Conservation (phyloP, 2,113 vertebrate genomes). For the Nematolebias whitei region DNA sequence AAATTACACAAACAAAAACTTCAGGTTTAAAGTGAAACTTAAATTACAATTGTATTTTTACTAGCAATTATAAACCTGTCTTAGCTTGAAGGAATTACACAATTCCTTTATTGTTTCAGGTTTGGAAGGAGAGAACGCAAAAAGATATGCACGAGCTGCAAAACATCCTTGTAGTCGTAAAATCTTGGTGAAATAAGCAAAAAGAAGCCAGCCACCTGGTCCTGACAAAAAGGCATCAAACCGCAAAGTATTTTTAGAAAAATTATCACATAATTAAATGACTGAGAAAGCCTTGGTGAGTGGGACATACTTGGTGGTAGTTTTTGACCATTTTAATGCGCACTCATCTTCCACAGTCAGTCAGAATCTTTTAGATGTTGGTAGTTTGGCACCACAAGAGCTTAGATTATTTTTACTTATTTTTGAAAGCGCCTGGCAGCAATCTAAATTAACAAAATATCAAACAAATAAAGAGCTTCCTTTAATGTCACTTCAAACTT, state of each 20-base stretch:
- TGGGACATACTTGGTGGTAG: background rate
- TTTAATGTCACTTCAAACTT: too few species aligned
- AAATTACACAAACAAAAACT: constrained; percentile 32
- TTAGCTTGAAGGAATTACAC: constrained; percentile 43
- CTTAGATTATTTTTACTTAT: background rate
- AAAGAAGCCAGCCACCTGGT: constrained; percentile 21
- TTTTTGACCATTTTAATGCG: background rate
- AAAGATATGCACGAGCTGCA: constrained; percentile 46
- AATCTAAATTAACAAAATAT: constrained; percentile 9
- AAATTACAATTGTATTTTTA: constrained; percentile 26
- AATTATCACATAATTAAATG: constrained; percentile 15
- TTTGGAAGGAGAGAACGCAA: constrained; percentile 40
- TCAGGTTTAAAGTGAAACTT: constrained; percentile 25
- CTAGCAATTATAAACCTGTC: constrained; percentile 44
- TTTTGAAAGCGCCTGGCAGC: constrained; percentile 23
- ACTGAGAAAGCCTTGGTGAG: constrained; percentile 7
- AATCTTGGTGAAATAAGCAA: constrained; percentile 50
- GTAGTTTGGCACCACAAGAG: background rate
- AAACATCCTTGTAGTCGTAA: constrained; percentile 24
- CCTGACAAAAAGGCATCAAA: constrained; percentile 31
- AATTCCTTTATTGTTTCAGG: constrained; percentile 35
- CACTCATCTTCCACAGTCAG: background rate
- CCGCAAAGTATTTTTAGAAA: constrained; percentile 13
- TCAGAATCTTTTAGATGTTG: constrained; percentile 9
- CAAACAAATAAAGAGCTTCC: too few species aligned